Percentiles rank a stretch among this genome's conserved stretches.
phyloP scores from a whole-genome alignment of 2,888 invertebrate genomes.

The Antheraea yamamai region DNA sequence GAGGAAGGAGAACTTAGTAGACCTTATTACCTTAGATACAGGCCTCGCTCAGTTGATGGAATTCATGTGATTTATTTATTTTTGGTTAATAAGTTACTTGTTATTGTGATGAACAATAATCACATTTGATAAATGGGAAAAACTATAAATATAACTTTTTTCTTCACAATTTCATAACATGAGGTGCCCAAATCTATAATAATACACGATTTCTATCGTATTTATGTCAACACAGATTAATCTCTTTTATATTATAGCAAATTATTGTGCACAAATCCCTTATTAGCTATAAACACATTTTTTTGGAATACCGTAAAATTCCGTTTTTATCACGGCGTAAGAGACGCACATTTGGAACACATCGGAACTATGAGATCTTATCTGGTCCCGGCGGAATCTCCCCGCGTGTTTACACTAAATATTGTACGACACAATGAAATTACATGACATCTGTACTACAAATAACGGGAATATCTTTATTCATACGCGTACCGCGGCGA shows the following conservation, averaged over 20 bases:
- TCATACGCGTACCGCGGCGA: slow-evolving; percentile 65
- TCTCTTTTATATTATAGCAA: slow-evolving; percentile 67
- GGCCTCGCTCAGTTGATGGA: not conserved
- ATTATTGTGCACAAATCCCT: slow-evolving; percentile 69
- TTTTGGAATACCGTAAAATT: slow-evolving; percentile 65
- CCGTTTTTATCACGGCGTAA: slow-evolving; percentile 63
- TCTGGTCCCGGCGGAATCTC: slow-evolving; percentile 63
- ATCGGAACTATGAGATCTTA: slow-evolving; percentile 74
- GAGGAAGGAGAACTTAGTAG: not conserved
- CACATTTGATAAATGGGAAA: not conserved
- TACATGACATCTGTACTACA: slow-evolving; percentile 82
- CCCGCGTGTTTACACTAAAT: slow-evolving; percentile 80
- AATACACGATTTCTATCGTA: slow-evolving; percentile 47
- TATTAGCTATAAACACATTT: slow-evolving; percentile 57
- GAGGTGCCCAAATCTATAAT: slow-evolving; percentile 30
- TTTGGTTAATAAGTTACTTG: not conserved
- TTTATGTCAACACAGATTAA: slow-evolving; percentile 63
- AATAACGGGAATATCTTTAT: slow-evolving; percentile 82
- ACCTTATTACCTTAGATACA: not conserved
- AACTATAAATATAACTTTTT: not conserved
- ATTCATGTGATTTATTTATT: not conserved
- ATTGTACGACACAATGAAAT: slow-evolving; percentile 80
- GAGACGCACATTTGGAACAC: slow-evolving; percentile 40
- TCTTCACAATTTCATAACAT: not conserved
- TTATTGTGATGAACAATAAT: not conserved